Percentiles rank a stretch among this genome's conserved stretches.
These are phyloP conservation scores for Drosophila burlai DNA, from an alignment of 1,140 invertebrate genomes.

Conservation along the genomic window DNA sequence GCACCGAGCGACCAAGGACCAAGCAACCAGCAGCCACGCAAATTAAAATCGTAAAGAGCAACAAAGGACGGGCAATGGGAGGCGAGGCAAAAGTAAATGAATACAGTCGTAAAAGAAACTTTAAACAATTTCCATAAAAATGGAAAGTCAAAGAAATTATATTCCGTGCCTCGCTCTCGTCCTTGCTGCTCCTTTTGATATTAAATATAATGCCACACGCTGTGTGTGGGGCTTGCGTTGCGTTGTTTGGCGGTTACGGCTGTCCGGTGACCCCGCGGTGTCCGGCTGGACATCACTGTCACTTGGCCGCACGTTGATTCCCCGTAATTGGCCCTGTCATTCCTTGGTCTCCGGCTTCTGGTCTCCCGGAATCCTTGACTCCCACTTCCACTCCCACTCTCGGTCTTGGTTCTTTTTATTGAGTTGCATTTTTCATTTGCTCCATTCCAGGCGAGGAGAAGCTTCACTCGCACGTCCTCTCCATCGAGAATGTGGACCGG, in stretches of 20 bases:
- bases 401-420: conserved; percentile 45
- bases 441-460: conserved; percentile 85
- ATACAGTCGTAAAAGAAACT: conserved; percentile 70
- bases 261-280: conserved; percentile 14
- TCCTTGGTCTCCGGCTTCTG: conserved; percentile 35
- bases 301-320: conserved; percentile 50
- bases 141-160: conserved; percentile 78
- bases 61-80: conserved; percentile 42
- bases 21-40: conserved; percentile 44
- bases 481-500: conserved; percentile 86
- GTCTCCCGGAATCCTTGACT: conserved; percentile 13
- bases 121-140: conserved; percentile 83
- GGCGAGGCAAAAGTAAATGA: conserved; percentile 59
- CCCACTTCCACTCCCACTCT: conserved; percentile 34
- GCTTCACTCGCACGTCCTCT: conserved; percentile 85
- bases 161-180: conserved; percentile 18
- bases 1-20: neutral
- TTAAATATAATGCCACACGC: conserved; percentile 71
- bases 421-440: conserved; percentile 67
- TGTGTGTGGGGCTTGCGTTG: conserved; percentile 7
- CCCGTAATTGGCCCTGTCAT: conserved; percentile 78
- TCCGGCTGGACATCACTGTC: conserved; percentile 37
- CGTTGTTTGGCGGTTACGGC: conserved; percentile 18
- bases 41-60: conserved; percentile 77
- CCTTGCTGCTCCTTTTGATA: conserved; percentile 59